A percentile compares a stretch with the other conserved stretches of the same genome.
Conservation (phyloP, 2,888 invertebrate species). For the Bruchidius siliquastri region DNA sequence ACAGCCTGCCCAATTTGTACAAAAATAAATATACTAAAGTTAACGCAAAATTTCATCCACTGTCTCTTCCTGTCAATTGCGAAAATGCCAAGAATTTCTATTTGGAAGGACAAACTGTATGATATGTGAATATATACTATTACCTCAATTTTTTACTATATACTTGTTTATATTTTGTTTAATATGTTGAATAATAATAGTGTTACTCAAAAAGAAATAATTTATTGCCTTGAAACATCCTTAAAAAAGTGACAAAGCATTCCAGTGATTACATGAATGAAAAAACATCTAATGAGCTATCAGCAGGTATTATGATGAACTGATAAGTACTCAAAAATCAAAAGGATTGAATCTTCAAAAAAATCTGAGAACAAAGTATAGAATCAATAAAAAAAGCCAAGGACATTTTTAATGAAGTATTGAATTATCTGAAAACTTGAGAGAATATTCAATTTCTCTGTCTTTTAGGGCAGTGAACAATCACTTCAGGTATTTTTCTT, state of each 20-base stretch:
- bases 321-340: no score
- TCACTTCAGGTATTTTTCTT: constrained; percentile 10
- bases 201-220: not conserved
- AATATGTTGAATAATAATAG: not conserved
- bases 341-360: no score
- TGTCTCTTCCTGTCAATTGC: no score
- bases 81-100: no score
- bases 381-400: no score
- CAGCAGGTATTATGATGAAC: no score
- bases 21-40: no score
- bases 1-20: no score
- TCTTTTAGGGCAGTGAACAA: constrained; percentile 11
- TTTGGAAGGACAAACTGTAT: not conserved
- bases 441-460: not conserved
- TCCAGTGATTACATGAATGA: not conserved
- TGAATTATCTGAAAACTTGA: not conserved
- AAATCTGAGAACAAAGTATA: no score
- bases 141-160: not conserved
- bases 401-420: no score
- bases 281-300: not conserved
- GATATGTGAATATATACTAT: not conserved
- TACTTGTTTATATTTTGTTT: not conserved
- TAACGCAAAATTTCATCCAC: no score
- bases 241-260: not conserved
- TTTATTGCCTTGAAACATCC: not conserved